phyloP scores from a whole-genome alignment of 2,888 invertebrate species.

The Glyphotaelius pellucidus region DNA sequence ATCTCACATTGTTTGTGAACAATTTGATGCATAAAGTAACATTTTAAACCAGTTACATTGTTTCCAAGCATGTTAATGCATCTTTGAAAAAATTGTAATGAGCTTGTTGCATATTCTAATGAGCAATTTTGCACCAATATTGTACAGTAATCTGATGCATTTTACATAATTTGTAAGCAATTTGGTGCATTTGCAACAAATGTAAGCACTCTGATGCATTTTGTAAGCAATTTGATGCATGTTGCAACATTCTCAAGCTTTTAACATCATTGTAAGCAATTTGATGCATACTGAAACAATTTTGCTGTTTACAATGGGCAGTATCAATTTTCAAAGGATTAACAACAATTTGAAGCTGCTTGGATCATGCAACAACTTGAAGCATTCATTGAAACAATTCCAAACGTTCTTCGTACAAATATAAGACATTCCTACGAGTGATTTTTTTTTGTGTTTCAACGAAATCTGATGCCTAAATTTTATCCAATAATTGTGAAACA shows the following conservation, averaged over 20 bases:
- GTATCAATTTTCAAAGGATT: neutral
- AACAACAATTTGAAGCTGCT: neutral
- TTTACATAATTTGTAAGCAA: too few relatives aligned
- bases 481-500: neutral
- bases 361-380: neutral
- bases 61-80: neutral
- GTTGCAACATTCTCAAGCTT: neutral
- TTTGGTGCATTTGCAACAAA: neutral
- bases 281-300: neutral
- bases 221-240: neutral
- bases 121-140: too few relatives aligned
- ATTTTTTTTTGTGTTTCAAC: neutral
- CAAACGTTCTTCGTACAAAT: neutral
- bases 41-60: neutral
- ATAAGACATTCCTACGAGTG: conserved; percentile 15
- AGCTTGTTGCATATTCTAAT: neutral
- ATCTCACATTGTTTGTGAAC: neutral
- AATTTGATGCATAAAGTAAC: neutral
- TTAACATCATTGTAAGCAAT: neutral
- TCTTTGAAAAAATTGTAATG: neutral
- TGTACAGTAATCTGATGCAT: neutral
- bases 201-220: neutral
- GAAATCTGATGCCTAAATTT: neutral
- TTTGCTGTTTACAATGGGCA: neutral
- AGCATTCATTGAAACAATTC: neutral